phyloP scores from a whole-genome alignment of 2,113 vertebrate genomes.

The Colius striatus region DNA sequence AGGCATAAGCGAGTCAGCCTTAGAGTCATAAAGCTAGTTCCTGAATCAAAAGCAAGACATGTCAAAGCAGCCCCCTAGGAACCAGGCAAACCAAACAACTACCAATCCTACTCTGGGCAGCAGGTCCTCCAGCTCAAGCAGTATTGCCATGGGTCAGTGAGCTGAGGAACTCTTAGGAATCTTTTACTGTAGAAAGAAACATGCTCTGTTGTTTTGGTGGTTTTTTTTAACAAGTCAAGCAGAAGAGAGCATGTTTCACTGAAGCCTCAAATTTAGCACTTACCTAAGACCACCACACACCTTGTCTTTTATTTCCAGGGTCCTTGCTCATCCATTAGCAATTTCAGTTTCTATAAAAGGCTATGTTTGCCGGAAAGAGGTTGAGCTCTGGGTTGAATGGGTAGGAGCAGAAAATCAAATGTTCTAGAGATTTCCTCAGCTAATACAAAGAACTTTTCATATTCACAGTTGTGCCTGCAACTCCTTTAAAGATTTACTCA shows the following conservation, averaged over 20 bases:
- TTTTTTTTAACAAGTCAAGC: background rate
- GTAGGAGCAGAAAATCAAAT: background rate
- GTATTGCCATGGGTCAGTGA: background rate
- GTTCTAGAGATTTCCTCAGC: background rate
- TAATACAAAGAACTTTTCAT: background rate
- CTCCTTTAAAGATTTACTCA: conserved; percentile 5
- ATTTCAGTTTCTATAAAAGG: background rate
- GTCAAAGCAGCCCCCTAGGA: background rate
- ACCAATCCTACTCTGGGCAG: background rate
- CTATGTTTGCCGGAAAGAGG: background rate
- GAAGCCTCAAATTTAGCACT: background rate
- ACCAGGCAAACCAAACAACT: background rate
- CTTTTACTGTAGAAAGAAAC: background rate
- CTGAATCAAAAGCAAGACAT: background rate
- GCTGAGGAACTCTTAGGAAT: background rate
- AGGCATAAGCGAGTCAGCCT: rapidly evolving
- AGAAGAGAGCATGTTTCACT: background rate
- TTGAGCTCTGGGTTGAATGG: background rate
- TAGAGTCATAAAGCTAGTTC: background rate
- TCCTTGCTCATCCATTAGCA: background rate
- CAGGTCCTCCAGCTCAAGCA: background rate
- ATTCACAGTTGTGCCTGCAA: background rate
- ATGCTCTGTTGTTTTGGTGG: no score
- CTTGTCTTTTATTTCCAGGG: background rate
- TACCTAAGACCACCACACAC: background rate